Evolutionary conservation across 2,797 vertebrate species (phyloP).

Genomic region (Mus minutoides): DNA sequence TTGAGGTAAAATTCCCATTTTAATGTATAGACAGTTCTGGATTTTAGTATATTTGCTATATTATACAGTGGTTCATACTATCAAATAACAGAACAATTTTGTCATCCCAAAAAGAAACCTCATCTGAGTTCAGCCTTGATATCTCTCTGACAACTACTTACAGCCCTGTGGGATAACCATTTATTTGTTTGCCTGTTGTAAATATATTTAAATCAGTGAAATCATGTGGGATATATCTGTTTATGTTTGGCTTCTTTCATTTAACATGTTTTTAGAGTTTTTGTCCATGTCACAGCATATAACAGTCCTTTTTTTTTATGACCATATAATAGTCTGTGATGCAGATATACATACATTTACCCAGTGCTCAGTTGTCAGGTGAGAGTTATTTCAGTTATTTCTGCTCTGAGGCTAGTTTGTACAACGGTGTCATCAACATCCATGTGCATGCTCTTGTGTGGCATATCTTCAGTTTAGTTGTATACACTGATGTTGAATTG

Average conservation of each 20-base stretch:
- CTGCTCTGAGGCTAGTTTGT: neutral
- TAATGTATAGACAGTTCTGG: neutral
- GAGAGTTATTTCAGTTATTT: neutral
- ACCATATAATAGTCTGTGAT: conserved; percentile 40
- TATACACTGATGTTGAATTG: neutral
- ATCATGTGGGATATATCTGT: neutral
- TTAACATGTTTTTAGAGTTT: conserved; percentile 38
- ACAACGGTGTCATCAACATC: neutral
- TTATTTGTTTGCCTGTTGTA: conserved; percentile 40
- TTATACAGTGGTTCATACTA: neutral
- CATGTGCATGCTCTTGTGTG: conserved; percentile 4
- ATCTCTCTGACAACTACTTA: conserved; percentile 5
- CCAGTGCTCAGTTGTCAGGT: neutral
- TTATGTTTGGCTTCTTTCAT: conserved; percentile 39
- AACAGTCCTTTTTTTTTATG: conserved; percentile 33
- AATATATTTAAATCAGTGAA: conserved; percentile 37
- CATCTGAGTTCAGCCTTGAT: neutral
- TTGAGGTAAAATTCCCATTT: conserved; percentile 54
- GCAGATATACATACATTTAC: conserved; percentile 29
- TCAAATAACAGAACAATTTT: conserved; percentile 46
- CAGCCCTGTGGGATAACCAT: neutral
- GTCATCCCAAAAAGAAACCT: conserved; percentile 39
- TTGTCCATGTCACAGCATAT: neutral
- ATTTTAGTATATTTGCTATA: conserved; percentile 24
- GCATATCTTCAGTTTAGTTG: neutral